Evolutionary conservation across 2,888 invertebrate species (phyloP), one percentile per base, ranked within the genome.

Genomic region (Sturmia bella): DNA sequence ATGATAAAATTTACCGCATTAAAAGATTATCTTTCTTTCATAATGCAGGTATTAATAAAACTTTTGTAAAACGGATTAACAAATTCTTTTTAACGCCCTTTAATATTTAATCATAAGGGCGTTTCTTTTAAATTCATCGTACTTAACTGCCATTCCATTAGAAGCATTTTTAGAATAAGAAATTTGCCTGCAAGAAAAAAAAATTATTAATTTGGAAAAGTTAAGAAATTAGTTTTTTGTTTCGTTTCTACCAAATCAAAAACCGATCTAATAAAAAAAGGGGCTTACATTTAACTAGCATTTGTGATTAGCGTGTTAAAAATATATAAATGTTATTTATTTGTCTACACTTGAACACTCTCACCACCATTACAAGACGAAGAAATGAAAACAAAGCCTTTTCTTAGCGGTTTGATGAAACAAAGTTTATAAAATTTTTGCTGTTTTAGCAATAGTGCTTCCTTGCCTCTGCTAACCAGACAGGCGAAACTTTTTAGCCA

Each of bases 301-400:
- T 82, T 66, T 59, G 78, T 24, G 77, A 78, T 82, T 82, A 74
- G 82, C 82, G 82, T 82, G 82, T 82, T 82, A 64, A 78, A 78
- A 78, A 82, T 78, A 70, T 78, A 82, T 82, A 78, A 82, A 64
- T 59, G 74, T 45, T 52, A 82, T 78, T 64, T 69, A 82, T 78
- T 74, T 78, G 78, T 82, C 82, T 82, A 74, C 78, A 82, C 82
- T 82, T 78, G 69, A 78, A 69, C 63, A 24, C 63, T 61, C 13
- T 19, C 21, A 50, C 57, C 15, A 56, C 39, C 19, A 57, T 39
- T 43, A 37, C 6, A 3, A 50, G 32, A 19, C 17, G 45, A 24
- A 54, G 56, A 48, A 12, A 39, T 7, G 1, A 19, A 37, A 50
- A 41, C 64, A 21, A 32, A 39, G 63, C 61, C 32, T 54, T 15